Percentiles rank a stretch among this genome's conserved stretches.
Conservation (phyloP, 2,113 vertebrate genomes). For the Ciconia boyciana region DNA sequence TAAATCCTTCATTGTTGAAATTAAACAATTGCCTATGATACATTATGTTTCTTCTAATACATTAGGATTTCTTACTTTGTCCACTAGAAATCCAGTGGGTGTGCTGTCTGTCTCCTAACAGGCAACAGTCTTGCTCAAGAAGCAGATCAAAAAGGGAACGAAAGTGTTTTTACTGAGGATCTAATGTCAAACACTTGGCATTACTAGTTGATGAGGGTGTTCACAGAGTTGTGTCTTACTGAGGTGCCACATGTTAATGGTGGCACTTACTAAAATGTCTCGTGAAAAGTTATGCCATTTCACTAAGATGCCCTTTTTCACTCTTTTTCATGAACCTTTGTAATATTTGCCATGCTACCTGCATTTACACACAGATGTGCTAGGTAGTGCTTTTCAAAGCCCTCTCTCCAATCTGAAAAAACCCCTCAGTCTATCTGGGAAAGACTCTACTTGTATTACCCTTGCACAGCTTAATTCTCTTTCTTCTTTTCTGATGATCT, state of each 20-base stretch:
- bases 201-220: background rate
- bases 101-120: background rate
- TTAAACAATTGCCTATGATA: background rate
- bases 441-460: background rate
- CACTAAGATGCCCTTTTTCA: background rate
- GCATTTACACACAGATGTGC: background rate
- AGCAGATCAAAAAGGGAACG: background rate
- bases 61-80: background rate
- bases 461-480: background rate
- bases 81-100: rapidly evolving
- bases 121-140: background rate
- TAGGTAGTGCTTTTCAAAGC: background rate
- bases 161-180: background rate
- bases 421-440: background rate
- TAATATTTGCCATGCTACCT: background rate
- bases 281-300: background rate
- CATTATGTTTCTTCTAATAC: background rate
- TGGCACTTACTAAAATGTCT: background rate
- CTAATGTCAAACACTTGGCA: background rate
- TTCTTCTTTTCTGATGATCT: background rate
- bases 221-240: background rate
- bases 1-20: background rate
- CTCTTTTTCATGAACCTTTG: background rate
- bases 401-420: background rate
- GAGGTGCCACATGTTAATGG: background rate